phyloP scores from a whole-genome alignment of 2,113 vertebrate genomes.

The Rostratula benghalensis region DNA sequence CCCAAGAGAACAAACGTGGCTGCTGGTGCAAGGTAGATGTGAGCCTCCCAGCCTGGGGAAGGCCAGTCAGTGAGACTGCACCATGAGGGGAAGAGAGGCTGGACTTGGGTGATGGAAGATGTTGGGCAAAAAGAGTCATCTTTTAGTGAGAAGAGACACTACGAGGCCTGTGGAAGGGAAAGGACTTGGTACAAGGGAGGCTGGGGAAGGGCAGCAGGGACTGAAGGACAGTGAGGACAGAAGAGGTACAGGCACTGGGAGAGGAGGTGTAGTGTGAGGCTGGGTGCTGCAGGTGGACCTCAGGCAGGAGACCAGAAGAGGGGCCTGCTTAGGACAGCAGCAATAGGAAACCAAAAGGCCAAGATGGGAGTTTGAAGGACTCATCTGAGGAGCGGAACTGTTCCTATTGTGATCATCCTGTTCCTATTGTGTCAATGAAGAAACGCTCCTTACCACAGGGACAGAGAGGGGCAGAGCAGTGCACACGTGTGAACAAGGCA shows the following conservation, averaged over 20 bases:
- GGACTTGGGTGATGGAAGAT: neutral
- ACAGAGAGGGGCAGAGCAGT: neutral
- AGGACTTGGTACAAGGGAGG: neutral
- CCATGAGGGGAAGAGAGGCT: neutral
- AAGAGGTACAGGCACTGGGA: neutral
- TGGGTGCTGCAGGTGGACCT: neutral
- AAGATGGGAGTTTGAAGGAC: neutral
- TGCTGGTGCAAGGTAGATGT: neutral
- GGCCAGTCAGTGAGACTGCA: neutral
- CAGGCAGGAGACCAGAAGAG: neutral
- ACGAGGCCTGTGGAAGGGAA: neutral
- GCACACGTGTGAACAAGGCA: neutral
- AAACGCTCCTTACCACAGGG: neutral
- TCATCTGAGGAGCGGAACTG: neutral
- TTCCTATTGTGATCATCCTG: neutral
- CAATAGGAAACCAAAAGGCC: neutral
- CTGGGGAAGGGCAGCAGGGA: neutral
- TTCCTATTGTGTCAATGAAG: neutral
- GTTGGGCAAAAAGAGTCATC: neutral
- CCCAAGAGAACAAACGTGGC: accelerated
- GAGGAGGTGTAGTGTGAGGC: neutral
- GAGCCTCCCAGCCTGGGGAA: neutral
- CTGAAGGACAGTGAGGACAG: neutral
- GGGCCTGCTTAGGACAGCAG: neutral
- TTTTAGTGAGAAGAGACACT: neutral